These are phyloP conservation scores for Clarias macrocephalus DNA, from an alignment of 2,113 vertebrate species.

Conservation along the genomic window DNA sequence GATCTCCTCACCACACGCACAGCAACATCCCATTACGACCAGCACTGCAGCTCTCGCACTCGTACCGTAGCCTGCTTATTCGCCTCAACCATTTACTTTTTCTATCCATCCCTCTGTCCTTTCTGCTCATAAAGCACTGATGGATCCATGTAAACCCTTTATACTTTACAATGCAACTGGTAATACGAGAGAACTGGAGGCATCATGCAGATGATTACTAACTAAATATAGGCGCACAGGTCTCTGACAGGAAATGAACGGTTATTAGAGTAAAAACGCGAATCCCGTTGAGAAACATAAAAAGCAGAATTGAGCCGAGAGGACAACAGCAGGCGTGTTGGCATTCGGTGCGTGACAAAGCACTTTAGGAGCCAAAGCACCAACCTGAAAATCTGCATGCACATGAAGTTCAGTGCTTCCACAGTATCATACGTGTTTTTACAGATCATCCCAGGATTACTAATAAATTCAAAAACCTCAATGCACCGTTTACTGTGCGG, in stretches of 20 bases:
- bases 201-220: conserved; percentile 24
- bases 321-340: neutral
- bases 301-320: neutral
- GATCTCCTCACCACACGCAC: conserved; percentile 55
- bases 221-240: neutral
- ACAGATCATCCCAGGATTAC: conserved; percentile 2
- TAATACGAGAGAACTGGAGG: neutral
- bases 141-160: conserved; percentile 24
- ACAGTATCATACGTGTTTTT: neutral
- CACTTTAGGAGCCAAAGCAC: neutral
- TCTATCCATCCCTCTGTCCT: neutral
- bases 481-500: conserved; percentile 15
- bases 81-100: neutral
- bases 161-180: conserved; percentile 16
- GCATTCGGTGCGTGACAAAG: neutral
- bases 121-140: conserved; percentile 24
- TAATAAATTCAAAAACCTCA: conserved; percentile 2
- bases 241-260: conserved; percentile 6
- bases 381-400: neutral
- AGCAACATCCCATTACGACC: conserved; percentile 50
- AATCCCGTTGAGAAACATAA: neutral
- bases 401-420: neutral
- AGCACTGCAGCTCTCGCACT: neutral
- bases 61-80: conserved; percentile 14
- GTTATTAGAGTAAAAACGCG: conserved; percentile 1